Percentiles rank a stretch among this genome's conserved stretches.
Evolutionary conservation across 2,797 vertebrate species (phyloP).

Genomic region (Cirrhinus molitorella): DNA sequence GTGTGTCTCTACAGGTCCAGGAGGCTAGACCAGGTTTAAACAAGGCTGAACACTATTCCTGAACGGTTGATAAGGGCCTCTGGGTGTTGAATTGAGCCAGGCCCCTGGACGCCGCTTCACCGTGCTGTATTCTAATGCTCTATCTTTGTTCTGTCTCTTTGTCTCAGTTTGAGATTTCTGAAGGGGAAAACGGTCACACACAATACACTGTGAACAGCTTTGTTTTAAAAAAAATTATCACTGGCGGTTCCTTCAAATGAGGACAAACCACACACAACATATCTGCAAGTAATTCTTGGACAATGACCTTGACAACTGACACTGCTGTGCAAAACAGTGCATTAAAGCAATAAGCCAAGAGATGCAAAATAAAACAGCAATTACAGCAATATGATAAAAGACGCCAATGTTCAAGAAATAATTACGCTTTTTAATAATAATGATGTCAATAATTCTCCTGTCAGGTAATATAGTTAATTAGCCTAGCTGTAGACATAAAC

Average conservation of each 20-base stretch:
- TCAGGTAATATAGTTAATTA: constrained; percentile 17
- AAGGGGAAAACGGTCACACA: constrained; percentile 45
- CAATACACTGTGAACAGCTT: neutral
- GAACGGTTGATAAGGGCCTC: constrained; percentile 52
- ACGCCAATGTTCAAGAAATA: neutral
- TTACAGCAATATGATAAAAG: neutral
- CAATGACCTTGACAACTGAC: constrained; percentile 13
- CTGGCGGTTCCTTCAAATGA: constrained; percentile 22
- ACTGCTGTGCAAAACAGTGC: neutral
- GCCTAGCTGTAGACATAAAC: constrained; percentile 3
- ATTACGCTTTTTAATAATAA: constrained; percentile 1
- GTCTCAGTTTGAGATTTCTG: constrained; percentile 52
- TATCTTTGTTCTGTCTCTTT: constrained; percentile 52
- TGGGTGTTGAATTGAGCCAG: constrained; percentile 52
- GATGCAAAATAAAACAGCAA: neutral
- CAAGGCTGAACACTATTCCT: constrained; percentile 66
- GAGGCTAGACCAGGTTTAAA: constrained; percentile 74
- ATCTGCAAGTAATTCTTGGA: constrained; percentile 4
- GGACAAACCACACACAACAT: constrained; percentile 7
- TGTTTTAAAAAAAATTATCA: constrained; percentile 45
- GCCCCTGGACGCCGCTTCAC: constrained; percentile 21
- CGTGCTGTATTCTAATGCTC: constrained; percentile 29
- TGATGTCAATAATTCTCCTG: neutral
- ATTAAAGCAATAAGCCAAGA: neutral
- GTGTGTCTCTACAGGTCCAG: constrained; percentile 34